Evolutionary conservation across 2,888 invertebrate species (phyloP), one percentile per base, ranked within the genome.

Genomic region (Pinctada fucata): DNA sequence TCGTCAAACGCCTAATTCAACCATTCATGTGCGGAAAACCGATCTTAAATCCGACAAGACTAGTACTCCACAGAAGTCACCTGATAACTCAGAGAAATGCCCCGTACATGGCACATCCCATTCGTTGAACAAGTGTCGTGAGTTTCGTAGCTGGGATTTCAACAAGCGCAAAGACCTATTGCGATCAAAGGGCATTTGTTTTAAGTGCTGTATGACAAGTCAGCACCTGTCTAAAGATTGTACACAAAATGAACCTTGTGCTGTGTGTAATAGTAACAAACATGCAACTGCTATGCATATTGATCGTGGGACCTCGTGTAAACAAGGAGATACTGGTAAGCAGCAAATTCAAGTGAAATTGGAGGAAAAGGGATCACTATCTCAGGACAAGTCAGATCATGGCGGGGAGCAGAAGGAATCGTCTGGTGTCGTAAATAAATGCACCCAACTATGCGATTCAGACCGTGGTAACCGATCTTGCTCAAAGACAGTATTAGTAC

Each of bases 401-500:
- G 58, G 58, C 58, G 58, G 58, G 58, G 58, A 52, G 58, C 10
- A 5, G 5, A 5, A 52, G 10, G 10, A 5, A 10, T 10, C 5
- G 10, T 52, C 58, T 52, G 10, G 10, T 8, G 10, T 52, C 5
- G 10, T 10, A 52, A 52, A 5, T 50, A 67, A 49, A 31, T 63
- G 76, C 45, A 76, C 76, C 3, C 50, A 72, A 13, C 2, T 80
- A 5, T 73, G 76, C 68, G 74, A 67, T 3, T 50, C 47, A n/a
- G 51, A 16, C 3, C 63, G 16, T 8, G n/a, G 5, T 13, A 80
- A 80, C 3, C 75, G 73, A 64, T 83, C 82, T 3, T 84, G 83
- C 72, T 79, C 76, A 10, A 82, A 82, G 63, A 81, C 76, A 2
- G 8, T 83, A 10, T 64, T 78, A 1, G 79, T 79, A 3, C 75